Conservation (phyloP, 2,888 invertebrate species). For the Piscicola geometra region DNA sequence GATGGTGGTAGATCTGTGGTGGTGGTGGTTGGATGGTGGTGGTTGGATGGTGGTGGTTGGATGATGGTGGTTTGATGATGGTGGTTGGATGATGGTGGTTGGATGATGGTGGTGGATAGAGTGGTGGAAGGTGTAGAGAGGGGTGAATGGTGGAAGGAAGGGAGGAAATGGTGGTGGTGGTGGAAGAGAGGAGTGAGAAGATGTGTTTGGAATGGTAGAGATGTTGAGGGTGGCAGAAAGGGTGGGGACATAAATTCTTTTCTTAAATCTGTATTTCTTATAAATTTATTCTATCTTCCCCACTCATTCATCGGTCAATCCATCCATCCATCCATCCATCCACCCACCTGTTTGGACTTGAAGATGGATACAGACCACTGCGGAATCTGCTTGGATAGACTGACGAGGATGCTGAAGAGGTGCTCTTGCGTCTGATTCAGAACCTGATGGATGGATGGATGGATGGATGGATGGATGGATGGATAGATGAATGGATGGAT, state of each 20-base stretch:
- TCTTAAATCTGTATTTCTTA: too few relatives aligned
- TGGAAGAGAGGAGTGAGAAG: too few relatives aligned
- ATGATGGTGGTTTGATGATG: constrained; percentile 82
- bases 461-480: not conserved
- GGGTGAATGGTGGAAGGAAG: too few relatives aligned
- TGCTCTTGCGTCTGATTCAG: constrained; percentile 67
- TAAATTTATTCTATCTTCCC: too few relatives aligned
- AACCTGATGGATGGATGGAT: constrained; percentile 45
- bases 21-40: too few relatives aligned
- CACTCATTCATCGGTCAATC: too few relatives aligned
- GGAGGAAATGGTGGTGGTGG: too few relatives aligned
- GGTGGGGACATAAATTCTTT: too few relatives aligned
- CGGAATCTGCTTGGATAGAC: constrained; percentile 86
- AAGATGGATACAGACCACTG: constrained; percentile 74
- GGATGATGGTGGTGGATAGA: too few relatives aligned
- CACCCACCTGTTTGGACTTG: constrained; percentile 76
- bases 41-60: constrained; percentile 66
- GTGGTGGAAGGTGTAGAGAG: not conserved
- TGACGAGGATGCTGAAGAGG: constrained; percentile 88
- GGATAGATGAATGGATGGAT: constrained; percentile 3
- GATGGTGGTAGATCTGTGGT: too few relatives aligned
- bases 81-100: not conserved
- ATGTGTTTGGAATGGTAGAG: too few relatives aligned
- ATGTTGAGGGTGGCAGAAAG: too few relatives aligned
- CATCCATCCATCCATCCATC: not conserved